Conservation (phyloP, 2,888 invertebrate genomes). For the Drosophila anceps region DNA sequence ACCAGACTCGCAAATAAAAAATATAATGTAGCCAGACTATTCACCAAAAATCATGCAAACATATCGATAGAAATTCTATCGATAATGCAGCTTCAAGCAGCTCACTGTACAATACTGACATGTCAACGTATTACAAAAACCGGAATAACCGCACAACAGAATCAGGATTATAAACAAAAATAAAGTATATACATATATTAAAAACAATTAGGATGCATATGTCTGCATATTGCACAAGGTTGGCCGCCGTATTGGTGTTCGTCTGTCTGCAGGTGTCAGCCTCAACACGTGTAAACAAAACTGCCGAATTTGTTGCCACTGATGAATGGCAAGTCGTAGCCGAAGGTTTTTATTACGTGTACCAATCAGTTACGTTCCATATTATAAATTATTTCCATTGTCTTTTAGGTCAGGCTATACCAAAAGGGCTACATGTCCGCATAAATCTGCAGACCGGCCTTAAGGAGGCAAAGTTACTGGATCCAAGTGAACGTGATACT, state of each 20-base stretch:
- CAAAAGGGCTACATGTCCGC: constrained; percentile 90
- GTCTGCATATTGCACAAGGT: not conserved
- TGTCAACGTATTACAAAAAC: constrained; percentile 37
- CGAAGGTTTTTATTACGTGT: constrained; percentile 86
- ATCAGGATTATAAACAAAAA: not conserved
- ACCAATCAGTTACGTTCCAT: constrained; percentile 1
- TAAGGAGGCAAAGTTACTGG: constrained; percentile 91
- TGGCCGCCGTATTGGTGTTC: constrained; percentile 26
- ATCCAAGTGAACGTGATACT: constrained; percentile 85
- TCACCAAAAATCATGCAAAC: not conserved
- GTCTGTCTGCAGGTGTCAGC: constrained; percentile 14
- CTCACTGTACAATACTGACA: constrained; percentile 4
- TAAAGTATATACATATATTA: not conserved
- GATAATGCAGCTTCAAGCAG: not conserved
- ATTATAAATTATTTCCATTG: constrained; percentile 6
- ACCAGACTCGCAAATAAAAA: not conserved
- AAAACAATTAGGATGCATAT: constrained; percentile 16
- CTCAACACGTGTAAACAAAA: constrained; percentile 47
- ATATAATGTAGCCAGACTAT: constrained; percentile 13
- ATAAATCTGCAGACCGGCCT: constrained; percentile 91
- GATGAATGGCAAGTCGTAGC: constrained; percentile 88
- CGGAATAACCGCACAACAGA: constrained; percentile 14
- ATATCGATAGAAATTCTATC: not conserved
- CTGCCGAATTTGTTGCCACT: constrained; percentile 86
- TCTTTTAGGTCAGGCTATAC: constrained; percentile 89